Evolutionary conservation across 2,888 invertebrate genomes (phyloP).

Genomic region (Ormia ochracea): DNA sequence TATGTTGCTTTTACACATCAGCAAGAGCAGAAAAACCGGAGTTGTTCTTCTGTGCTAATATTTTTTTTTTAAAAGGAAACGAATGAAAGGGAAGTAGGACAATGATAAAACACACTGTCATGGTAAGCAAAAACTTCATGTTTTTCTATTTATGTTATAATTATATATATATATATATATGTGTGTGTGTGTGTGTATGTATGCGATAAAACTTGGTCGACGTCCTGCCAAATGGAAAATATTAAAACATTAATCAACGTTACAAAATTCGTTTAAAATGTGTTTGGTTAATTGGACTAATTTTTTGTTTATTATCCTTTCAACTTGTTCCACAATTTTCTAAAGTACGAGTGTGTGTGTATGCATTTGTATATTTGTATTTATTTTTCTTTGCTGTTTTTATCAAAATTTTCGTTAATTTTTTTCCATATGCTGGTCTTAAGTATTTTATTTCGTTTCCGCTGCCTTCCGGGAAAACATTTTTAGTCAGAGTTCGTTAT

Average conservation of each 20-base stretch:
- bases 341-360: neutral
- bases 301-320: neutral
- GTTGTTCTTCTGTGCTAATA: neutral
- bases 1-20: slow-evolving; percentile 38
- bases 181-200: neutral
- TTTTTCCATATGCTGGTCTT: neutral
- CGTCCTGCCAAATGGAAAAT: slow-evolving; percentile 51
- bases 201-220: slow-evolving; percentile 40
- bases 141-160: no score
- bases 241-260: slow-evolving; percentile 59
- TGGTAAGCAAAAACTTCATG: neutral
- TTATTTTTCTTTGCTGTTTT: neutral
- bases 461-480: neutral
- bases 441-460: neutral
- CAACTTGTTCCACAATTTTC: neutral
- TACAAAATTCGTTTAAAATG: slow-evolving; percentile 56
- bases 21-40: slow-evolving; percentile 1
- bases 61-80: neutral
- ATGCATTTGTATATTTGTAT: neutral
- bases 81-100: neutral
- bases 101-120: neutral
- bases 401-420: neutral
- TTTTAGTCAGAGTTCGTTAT: neutral
- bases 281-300: slow-evolving; percentile 57
- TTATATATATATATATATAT: neutral